Evolutionary conservation across 1,140 invertebrate species (phyloP).

Genomic region (Paraescarpia echinospica): DNA sequence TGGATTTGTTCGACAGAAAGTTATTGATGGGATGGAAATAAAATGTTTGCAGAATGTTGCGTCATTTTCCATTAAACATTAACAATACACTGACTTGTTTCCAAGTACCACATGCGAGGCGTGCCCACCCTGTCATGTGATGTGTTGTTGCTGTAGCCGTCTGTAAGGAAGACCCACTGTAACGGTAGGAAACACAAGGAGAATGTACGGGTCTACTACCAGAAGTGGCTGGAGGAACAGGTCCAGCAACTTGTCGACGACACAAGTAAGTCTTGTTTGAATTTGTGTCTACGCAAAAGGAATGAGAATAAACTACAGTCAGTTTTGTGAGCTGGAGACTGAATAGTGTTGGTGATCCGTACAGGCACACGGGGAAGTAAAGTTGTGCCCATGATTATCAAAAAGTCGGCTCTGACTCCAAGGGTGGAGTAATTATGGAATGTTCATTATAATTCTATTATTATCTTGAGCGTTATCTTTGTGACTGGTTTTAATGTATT

Average conservation of each 20-base stretch:
- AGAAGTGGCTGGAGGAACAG: slow-evolving; percentile 99
- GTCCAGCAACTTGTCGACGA: slow-evolving; percentile 98
- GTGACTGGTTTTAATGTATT: neutral
- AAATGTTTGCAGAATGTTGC: too few relatives aligned
- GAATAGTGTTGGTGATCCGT: too few relatives aligned
- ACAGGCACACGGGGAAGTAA: too few relatives aligned
- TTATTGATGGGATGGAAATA: too few relatives aligned
- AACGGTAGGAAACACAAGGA: slow-evolving; percentile 99
- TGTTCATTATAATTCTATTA: neutral
- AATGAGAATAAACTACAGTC: neutral
- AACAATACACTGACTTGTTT: too few relatives aligned
- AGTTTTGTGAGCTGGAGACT: neutral
- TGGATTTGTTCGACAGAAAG: too few relatives aligned
- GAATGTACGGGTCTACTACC: slow-evolving; percentile 99
- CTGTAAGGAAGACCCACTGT: slow-evolving; percentile 98
- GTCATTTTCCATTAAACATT: too few relatives aligned
- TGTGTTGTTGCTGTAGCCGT: slow-evolving; percentile 67
- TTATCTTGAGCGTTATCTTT: slow-evolving; percentile 17
- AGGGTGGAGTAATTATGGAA: neutral
- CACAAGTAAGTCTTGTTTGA: slow-evolving; percentile 67
- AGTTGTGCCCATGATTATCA: too few relatives aligned
- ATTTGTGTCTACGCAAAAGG: neutral
- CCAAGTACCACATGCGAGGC: too few relatives aligned
- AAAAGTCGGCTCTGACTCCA: too few relatives aligned
- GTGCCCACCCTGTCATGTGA: neutral